Evolutionary conservation across 2,113 vertebrate species (phyloP), one percentile per base, ranked within the genome.

Genomic region (Vidua macroura): DNA sequence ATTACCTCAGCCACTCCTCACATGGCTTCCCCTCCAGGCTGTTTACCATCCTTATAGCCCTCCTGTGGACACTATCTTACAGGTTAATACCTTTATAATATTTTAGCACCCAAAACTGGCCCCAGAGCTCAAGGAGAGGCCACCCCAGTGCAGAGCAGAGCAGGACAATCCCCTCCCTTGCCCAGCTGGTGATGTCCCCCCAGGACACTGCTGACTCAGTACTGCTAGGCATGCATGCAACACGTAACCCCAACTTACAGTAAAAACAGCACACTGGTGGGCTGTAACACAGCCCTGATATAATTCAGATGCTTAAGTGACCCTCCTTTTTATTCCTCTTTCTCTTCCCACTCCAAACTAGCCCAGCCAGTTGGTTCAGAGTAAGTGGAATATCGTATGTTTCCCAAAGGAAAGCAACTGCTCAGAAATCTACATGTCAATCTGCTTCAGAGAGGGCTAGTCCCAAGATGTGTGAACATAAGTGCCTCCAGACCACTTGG

Each of bases 101-200:
- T 2, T 33, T 3, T 44, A 19, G 8, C 3, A 7, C 13, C 37
- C 7, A 19, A 33, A 81, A 23, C 22, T 44, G 59, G 4, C 16
- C 27, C n/a, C 28, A 46, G 52, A 0, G 1, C 33, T 59, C 0
- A 0, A 67, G 21, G 31, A 1, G 52, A n/a, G 52, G 52, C 23
- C 0, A 0, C 7, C 7, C 15, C 23, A 59, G 28, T 0, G 1
- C 52, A 81, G 44, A 30, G 46, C 69, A 75, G 46, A 46, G 24
- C 0, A 0, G 44, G 44, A 24, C 53, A 67, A 39, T 67, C 13
- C 15, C 22, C 13, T 68, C 39, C 24, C n/a, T 46, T 28, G 33
- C 14, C 28, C 0, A 0, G 20, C 46, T 74, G 62, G 18, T 0
- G 1, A 21, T 24, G 24, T 33, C 7, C 2, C 13, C 13, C 5